These are phyloP conservation scores for Strongylocentrotus purpuratus DNA, from an alignment of 35 echinoderm and acorn worm genomes.

Conservation along the genomic window DNA sequence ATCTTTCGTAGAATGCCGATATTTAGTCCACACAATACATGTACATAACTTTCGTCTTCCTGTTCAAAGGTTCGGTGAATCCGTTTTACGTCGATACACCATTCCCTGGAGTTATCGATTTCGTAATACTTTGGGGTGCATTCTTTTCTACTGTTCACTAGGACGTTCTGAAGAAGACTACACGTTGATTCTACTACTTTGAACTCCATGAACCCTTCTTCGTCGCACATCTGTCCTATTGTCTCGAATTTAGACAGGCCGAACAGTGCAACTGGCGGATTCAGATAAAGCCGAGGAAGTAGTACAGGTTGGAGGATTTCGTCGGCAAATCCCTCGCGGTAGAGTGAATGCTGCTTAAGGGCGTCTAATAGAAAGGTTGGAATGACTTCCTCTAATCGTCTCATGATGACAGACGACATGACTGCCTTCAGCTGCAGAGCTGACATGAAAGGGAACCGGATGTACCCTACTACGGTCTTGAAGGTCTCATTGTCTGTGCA, in stretches of 20 bases:
- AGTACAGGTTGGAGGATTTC: background rate
- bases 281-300: slow-evolving; percentile 48
- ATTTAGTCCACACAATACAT: background rate
- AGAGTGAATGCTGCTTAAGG: slow-evolving; percentile 40
- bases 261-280: background rate
- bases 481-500: slow-evolving; percentile 5
- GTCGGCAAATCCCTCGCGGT: background rate
- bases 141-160: background rate
- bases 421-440: slow-evolving; percentile 48
- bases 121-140: background rate
- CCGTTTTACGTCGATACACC: background rate
- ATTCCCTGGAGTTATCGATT: background rate
- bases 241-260: background rate
- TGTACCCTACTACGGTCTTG: slow-evolving; percentile 28
- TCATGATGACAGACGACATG: background rate
- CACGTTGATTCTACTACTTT: background rate
- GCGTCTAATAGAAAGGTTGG: slow-evolving; percentile 1
- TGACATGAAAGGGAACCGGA: slow-evolving; percentile 72
- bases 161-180: background rate
- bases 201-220: background rate
- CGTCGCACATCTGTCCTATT: background rate
- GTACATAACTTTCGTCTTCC: background rate
- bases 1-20: background rate
- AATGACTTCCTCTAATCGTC: background rate
- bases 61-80: background rate